phyloP scores from a whole-genome alignment of 2,888 invertebrate genomes.

The Polydrusus tereticollis region DNA sequence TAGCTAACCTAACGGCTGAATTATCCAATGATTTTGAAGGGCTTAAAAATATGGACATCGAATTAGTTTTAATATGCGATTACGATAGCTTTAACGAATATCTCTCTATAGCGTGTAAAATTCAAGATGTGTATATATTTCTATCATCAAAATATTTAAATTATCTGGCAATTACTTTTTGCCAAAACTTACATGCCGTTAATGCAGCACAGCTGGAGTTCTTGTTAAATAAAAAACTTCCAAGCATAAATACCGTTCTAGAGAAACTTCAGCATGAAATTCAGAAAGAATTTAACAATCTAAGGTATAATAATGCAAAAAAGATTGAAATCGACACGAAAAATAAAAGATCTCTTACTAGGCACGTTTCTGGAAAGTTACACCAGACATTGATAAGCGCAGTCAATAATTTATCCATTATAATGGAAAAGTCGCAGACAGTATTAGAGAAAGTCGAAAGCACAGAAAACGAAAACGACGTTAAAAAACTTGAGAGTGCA shows the following conservation, averaged over 20 bases:
- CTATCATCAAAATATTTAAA: slow-evolving; percentile 54
- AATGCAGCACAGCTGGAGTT: slow-evolving; percentile 4
- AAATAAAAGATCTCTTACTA: slow-evolving; percentile 20
- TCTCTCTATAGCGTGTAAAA: slow-evolving; percentile 25
- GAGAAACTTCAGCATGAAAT: slow-evolving; percentile 33
- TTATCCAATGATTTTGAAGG: slow-evolving; percentile 50
- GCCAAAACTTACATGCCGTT: slow-evolving; percentile 17
- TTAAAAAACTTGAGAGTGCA: slow-evolving; percentile 45
- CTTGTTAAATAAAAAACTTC: slow-evolving; percentile 45
- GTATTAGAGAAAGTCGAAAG: slow-evolving; percentile 50
- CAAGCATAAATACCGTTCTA: slow-evolving; percentile 35
- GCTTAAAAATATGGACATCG: slow-evolving; percentile 41
- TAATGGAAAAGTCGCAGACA: slow-evolving; percentile 53
- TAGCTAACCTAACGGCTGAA: slow-evolving; percentile 36
- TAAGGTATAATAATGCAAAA: slow-evolving; percentile 47
- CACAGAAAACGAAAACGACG: slow-evolving; percentile 16
- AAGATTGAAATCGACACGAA: slow-evolving; percentile 44
- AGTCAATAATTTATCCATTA: slow-evolving; percentile 53
- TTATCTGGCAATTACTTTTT: slow-evolving; percentile 51
- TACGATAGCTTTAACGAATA: slow-evolving; percentile 25
- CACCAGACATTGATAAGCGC: slow-evolving; percentile 51
- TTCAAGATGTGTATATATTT: slow-evolving; percentile 52
- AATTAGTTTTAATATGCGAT: slow-evolving; percentile 17
- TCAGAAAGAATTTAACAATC: slow-evolving; percentile 50
- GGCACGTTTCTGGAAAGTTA: slow-evolving; percentile 50